phyloP scores from a whole-genome alignment of 2,113 vertebrate species.

The Callaeas wilsoni region DNA sequence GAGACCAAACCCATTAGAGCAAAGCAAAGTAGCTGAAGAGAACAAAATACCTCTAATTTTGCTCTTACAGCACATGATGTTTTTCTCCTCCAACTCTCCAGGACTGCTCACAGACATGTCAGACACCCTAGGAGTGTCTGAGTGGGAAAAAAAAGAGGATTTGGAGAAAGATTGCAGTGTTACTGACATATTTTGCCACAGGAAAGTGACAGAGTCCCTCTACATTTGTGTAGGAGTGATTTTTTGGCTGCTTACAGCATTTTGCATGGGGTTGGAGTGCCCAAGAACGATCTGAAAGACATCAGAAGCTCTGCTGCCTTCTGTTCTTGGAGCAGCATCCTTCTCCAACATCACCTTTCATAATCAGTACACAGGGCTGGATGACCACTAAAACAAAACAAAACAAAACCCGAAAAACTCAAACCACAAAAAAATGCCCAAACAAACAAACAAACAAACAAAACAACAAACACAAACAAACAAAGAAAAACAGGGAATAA shows the following conservation, averaged over 20 bases:
- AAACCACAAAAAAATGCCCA: not conserved
- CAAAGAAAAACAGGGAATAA: not conserved
- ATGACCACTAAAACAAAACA: too few relatives aligned
- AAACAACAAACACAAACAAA: not conserved
- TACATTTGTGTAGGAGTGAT: not conserved
- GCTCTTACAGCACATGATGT: not conserved
- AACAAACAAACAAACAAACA: not conserved
- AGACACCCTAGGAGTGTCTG: not conserved
- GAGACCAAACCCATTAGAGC: not conserved
- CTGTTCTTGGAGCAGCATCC: not conserved
- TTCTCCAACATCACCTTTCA: not conserved
- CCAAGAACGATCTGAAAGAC: not conserved
- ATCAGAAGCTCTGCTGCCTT: not conserved
- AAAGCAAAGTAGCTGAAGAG: not conserved
- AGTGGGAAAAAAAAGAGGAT: not conserved
- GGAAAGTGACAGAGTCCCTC: not conserved
- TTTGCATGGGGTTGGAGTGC: not conserved
- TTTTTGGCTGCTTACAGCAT: not conserved
- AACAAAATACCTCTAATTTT: not conserved
- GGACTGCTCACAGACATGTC: not conserved
- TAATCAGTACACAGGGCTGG: not conserved
- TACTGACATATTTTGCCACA: not conserved
- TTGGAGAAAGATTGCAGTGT: not conserved
- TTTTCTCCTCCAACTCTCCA: not conserved
- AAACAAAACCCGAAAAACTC: not conserved